These are phyloP conservation scores for Argynnis bischoffii DNA, from an alignment of 2,888 invertebrate species.

Conservation along the genomic window DNA sequence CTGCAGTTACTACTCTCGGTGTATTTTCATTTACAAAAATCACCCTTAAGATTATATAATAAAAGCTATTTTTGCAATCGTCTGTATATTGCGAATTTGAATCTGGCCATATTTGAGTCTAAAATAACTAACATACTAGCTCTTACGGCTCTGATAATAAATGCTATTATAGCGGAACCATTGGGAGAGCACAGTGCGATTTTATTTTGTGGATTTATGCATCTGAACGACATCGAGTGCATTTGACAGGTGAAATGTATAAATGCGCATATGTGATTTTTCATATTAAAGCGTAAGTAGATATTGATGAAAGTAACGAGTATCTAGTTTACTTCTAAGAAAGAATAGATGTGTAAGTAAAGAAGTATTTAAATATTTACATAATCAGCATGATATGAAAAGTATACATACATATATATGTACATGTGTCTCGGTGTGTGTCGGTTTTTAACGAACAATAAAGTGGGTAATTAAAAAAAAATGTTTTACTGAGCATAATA, in stretches of 20 bases:
- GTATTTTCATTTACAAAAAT: constrained; percentile 9
- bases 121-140: constrained; percentile 14
- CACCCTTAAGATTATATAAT: neutral
- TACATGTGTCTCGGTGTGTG: too few species aligned
- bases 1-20: constrained; percentile 19
- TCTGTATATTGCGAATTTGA: constrained; percentile 1
- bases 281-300: too few species aligned
- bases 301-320: too few species aligned
- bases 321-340: too few species aligned
- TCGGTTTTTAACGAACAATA: too few species aligned
- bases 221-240: constrained; percentile 27
- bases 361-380: too few species aligned
- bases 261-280: constrained; percentile 5
- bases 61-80: constrained; percentile 13
- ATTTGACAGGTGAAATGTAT: constrained; percentile 26
- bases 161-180: constrained; percentile 8
- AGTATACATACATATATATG: too few species aligned
- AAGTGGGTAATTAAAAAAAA: too few species aligned
- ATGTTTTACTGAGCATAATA: too few species aligned
- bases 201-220: constrained; percentile 29
- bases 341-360: too few species aligned
- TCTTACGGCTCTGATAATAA: constrained; percentile 22
- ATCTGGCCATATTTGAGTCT: constrained; percentile 8
- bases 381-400: too few species aligned
- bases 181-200: constrained; percentile 11